phyloP scores from a whole-genome alignment of 2,797 vertebrate genomes.

The Hapalemur alaotrensis region DNA sequence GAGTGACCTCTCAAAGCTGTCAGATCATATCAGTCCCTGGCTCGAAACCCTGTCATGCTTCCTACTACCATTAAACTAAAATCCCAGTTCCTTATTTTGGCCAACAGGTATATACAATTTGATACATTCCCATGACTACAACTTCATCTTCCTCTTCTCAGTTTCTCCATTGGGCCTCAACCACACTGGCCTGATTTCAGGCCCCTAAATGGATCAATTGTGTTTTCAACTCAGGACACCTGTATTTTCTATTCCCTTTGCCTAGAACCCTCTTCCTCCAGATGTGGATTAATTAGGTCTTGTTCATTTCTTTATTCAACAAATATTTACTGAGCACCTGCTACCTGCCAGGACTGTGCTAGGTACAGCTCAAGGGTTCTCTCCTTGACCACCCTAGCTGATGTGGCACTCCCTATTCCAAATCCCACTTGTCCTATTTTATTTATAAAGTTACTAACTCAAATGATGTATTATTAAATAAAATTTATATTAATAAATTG shows the following conservation, averaged over 20 bases:
- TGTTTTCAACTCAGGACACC: not conserved
- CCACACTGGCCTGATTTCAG: not conserved
- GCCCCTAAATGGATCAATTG: not conserved
- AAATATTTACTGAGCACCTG: not conserved
- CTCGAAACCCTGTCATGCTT: not conserved
- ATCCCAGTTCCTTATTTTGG: not conserved
- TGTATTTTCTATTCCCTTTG: not conserved
- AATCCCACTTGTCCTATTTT: not conserved
- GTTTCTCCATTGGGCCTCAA: not conserved
- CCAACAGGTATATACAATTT: not conserved
- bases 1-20: not conserved
- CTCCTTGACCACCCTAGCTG: not conserved
- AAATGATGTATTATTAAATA: not conserved
- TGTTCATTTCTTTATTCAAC: not conserved
- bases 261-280: not conserved
- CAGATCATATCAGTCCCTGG: not conserved
- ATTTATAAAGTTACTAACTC: not conserved
- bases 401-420: not conserved
- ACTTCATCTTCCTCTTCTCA: not conserved
- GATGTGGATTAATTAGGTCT: not conserved
- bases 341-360: not conserved
- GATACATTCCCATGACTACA: not conserved
- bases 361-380: not conserved
- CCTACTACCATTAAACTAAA: not conserved
- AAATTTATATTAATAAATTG: not conserved